Base-by-base conservation (phyloP, 2,113 vertebrate genomes). In the Neogobius melanostomus region DNA sequence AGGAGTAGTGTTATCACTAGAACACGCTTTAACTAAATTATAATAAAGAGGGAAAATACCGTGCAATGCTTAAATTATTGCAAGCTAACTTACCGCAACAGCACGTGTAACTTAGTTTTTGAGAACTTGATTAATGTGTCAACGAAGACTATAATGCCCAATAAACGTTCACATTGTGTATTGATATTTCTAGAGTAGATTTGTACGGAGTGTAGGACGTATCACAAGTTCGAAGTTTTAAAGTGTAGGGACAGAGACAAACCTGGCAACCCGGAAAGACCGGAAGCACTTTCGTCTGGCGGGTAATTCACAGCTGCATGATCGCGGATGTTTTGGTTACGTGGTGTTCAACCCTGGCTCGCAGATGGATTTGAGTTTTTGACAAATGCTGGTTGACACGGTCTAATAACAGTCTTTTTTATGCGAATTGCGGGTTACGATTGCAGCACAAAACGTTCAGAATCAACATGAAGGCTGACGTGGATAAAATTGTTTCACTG, bases 401-500 rank as follows among this genome's bases (percentile, higher is more conserved):
- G 59, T 14, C 12, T 61, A 8, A 44, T 15, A 42, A 7, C 11
- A 14, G 28, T 36, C 28, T 36, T 36, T 59, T 42, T 59, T 21
- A 7, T 59, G 36, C 17, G n/a, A 4, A n/a, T 42, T 53, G 10
- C 8, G 4, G 48, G 43, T 16, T n/a, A 16, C 64, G 16, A 21
- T 1, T 1, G 21, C 11, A 0, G 5, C 7, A 15, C 7, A n/a
- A 8, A 61, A 7, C 15, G 8, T 63, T 43, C 15, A 53, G 16
- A 42, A 63, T 14, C 3, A 87, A 11, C 12, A 92, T 91, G 91
- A 90, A 21, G 2, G 72, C 69, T 54, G 83, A 77, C 7, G 67
- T 85, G 11, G 90, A 93, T 11, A 86, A 84, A 85, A 90, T 93
- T 8, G 43, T 89, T 16, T 83, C 68, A 0, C 78, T 93, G 61